phyloP scores from a whole-genome alignment of 2,113 vertebrate genomes.

The Microcebus lehilahytsara region DNA sequence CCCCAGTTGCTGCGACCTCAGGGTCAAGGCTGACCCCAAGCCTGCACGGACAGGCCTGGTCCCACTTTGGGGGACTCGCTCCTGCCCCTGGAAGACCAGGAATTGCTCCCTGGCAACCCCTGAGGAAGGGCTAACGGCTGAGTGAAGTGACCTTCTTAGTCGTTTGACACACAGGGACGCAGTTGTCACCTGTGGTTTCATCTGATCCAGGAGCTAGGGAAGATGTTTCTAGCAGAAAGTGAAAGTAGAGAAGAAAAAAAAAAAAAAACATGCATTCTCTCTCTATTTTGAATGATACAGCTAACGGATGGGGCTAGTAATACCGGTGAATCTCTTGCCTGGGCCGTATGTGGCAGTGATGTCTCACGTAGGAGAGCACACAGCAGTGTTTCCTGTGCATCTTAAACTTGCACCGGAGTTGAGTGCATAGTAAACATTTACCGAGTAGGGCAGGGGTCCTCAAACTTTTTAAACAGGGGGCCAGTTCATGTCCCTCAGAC shows the following conservation, averaged over 20 bases:
- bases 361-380: fast-evolving
- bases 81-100: neutral
- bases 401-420: fast-evolving
- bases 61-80: no score
- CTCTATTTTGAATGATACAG: neutral
- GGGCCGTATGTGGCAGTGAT: fast-evolving
- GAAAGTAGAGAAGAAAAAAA: no score
- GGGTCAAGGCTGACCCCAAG: neutral
- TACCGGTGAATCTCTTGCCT: fast-evolving
- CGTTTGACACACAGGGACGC: fast-evolving
- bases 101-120: neutral
- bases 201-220: fast-evolving
- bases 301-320: fast-evolving
- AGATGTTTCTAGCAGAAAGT: neutral
- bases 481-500: no score
- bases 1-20: neutral
- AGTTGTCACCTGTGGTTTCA: fast-evolving
- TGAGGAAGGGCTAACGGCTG: neutral
- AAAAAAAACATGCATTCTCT: fast-evolving
- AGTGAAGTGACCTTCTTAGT: neutral
- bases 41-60: fast-evolving
- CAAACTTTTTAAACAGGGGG: no score
- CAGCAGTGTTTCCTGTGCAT: fast-evolving
- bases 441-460: neutral
- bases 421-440: fast-evolving